These are phyloP conservation scores for Apamea anceps DNA, from an alignment of 2,888 invertebrate species.

Conservation along the genomic window DNA sequence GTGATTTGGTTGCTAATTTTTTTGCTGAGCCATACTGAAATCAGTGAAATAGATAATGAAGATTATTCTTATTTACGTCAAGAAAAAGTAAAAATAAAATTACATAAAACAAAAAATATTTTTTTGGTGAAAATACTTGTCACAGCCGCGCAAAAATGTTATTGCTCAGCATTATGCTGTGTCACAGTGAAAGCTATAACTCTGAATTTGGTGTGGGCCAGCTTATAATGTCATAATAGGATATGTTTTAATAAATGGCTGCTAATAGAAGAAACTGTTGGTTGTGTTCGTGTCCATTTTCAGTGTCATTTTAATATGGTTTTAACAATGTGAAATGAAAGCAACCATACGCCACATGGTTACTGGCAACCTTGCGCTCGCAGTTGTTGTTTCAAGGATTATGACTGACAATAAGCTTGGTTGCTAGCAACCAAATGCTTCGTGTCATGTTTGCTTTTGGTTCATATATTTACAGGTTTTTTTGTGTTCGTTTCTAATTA, in stretches of 20 bases:
- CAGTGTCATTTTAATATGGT: slow-evolving; percentile 36
- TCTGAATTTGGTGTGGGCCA: slow-evolving; percentile 9
- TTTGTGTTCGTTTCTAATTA: slow-evolving; percentile 16
- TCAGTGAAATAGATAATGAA: too few species aligned
- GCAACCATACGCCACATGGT: neutral
- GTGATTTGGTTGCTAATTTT: slow-evolving; percentile 28
- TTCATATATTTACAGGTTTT: slow-evolving; percentile 13
- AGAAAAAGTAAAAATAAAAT: too few species aligned
- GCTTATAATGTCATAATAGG: neutral
- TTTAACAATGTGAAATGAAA: slow-evolving; percentile 7
- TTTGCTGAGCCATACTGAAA: slow-evolving; percentile 3
- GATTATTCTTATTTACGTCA: neutral
- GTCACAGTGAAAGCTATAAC: neutral
- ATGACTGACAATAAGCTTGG: neutral
- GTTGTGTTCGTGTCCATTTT: slow-evolving; percentile 33
- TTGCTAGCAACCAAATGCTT: neutral
- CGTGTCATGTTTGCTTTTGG: slow-evolving; percentile 20
- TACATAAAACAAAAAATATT: too few species aligned
- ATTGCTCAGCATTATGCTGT: neutral
- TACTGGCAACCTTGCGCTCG: neutral
- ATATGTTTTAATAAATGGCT: neutral
- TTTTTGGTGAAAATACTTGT: neutral
- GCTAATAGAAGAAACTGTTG: slow-evolving; percentile 2
- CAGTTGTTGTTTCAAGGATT: too few species aligned
- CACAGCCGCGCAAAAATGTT: neutral